Evolutionary conservation across 2,888 invertebrate species (phyloP).

Genomic region (Mythimna pallens): DNA sequence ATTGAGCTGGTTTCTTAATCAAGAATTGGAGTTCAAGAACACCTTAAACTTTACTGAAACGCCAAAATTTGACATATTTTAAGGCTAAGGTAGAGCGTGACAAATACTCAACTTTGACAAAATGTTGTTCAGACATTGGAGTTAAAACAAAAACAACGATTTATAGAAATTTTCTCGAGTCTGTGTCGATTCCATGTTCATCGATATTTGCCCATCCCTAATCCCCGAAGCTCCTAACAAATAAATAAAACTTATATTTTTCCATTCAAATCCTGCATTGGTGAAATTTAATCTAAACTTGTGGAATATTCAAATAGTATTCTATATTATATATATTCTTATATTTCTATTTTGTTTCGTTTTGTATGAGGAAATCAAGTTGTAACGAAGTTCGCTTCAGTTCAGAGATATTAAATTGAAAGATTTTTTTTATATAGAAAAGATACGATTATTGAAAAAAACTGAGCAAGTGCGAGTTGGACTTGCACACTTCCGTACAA

Average conservation of each 20-base stretch:
- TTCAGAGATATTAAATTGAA: conserved; percentile 5
- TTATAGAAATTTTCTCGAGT: neutral
- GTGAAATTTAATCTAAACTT: conserved; percentile 66
- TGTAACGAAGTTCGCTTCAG: conserved; percentile 10
- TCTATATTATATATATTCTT: no score
- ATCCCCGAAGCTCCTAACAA: conserved; percentile 45
- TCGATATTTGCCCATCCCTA: neutral
- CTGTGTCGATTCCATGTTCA: neutral
- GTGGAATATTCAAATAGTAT: conserved; percentile 60
- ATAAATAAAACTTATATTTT: conserved; percentile 68
- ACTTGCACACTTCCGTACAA: no score
- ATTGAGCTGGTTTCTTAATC: no score
- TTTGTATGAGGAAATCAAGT: conserved; percentile 38
- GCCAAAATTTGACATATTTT: no score
- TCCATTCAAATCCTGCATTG: conserved; percentile 59
- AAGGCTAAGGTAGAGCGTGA: no score
- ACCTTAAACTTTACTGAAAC: no score
- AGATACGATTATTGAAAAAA: neutral
- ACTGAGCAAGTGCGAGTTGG: no score
- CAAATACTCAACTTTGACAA: neutral
- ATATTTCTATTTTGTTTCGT: conserved; percentile 45
- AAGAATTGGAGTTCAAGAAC: no score
- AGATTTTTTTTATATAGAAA: neutral
- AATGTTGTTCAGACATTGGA: neutral
- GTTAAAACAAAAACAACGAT: neutral